Evolutionary conservation across 2,113 vertebrate genomes (phyloP).

Genomic region (Onychostruthus taczanowskii): DNA sequence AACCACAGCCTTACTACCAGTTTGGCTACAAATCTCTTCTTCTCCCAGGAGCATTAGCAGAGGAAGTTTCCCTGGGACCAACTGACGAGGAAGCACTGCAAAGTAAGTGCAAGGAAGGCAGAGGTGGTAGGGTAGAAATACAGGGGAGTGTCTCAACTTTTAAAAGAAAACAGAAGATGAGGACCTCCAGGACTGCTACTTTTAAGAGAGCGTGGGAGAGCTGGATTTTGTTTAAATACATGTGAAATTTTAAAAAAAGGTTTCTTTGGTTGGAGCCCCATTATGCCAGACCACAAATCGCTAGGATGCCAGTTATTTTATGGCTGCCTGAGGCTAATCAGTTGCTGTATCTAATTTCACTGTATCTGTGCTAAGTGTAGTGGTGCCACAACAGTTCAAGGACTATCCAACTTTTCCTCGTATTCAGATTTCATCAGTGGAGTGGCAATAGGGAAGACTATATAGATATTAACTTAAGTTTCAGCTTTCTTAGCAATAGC

Average conservation of each 20-base stretch:
- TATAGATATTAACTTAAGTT: not conserved
- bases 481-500: not conserved
- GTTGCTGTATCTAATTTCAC: not conserved
- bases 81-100: not conserved
- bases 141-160: not conserved
- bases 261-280: not conserved
- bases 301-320: not conserved
- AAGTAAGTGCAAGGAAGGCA: not conserved
- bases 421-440: not conserved
- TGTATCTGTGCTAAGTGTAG: not conserved
- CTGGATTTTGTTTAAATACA: not conserved
- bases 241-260: not conserved
- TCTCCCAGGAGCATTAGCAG: not conserved
- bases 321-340: not conserved
- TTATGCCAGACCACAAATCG: not conserved
- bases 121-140: not conserved
- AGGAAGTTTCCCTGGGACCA: not conserved
- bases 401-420: not conserved
- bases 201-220: not conserved
- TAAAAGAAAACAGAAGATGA: not conserved
- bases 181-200: not conserved
- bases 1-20: constrained; percentile 10
- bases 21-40: not conserved
- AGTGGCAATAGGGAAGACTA: not conserved
- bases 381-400: not conserved